Evolutionary conservation across 2,888 invertebrate species (phyloP).

Genomic region (Amblyjoppa proteus): DNA sequence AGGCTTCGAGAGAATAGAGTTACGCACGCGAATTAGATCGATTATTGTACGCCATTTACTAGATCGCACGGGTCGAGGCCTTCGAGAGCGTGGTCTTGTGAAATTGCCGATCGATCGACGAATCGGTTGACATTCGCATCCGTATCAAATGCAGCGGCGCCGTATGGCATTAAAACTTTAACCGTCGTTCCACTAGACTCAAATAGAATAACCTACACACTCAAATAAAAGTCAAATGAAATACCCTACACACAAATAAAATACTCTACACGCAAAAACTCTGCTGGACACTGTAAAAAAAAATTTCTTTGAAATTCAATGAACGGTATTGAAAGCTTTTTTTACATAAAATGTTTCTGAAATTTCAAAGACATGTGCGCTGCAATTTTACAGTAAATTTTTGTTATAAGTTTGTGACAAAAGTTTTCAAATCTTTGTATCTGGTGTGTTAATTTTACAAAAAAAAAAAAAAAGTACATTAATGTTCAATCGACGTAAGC

Average conservation of each 20-base stretch:
- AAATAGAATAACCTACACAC: neutral
- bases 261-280: too few species aligned
- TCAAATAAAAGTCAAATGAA: neutral
- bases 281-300: too few species aligned
- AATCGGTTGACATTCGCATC: conserved; percentile 32
- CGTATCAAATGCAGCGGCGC: conserved; percentile 8
- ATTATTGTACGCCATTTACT: conserved; percentile 47
- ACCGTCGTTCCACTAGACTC: neutral
- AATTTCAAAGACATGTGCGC: too few species aligned
- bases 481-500: too few species aligned
- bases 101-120: conserved; percentile 45
- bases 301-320: too few species aligned
- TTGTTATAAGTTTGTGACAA: too few species aligned
- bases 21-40: conserved; percentile 10
- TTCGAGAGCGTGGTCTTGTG: neutral
- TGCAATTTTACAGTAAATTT: too few species aligned
- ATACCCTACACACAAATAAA: neutral
- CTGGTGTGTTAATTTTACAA: too few species aligned
- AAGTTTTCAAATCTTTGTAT: too few species aligned
- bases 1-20: neutral
- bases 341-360: too few species aligned
- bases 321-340: too few species aligned
- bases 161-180: neutral
- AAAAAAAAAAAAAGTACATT: too few species aligned
- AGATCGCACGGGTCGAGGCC: conserved; percentile 59